These are phyloP conservation scores for Boloria euphrosyne DNA, from an alignment of 2,888 invertebrate species.

Conservation along the genomic window DNA sequence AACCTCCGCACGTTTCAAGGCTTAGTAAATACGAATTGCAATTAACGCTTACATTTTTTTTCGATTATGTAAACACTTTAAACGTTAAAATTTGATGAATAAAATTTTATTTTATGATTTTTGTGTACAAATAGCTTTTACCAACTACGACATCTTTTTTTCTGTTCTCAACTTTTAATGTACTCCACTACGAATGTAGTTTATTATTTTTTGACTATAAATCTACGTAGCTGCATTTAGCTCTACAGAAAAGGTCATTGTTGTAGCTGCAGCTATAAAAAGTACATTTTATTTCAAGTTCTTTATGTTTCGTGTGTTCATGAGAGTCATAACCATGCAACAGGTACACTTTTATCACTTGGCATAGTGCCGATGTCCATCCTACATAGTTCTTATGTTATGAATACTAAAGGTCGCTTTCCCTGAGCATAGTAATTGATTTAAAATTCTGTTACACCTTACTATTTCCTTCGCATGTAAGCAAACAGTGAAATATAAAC, in stretches of 20 bases:
- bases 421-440: neutral
- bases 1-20: too few relatives aligned
- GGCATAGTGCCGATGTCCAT: neutral
- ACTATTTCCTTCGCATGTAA: neutral
- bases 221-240: neutral
- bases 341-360: constrained; percentile 17
- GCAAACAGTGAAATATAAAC: neutral
- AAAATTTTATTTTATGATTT: too few relatives aligned
- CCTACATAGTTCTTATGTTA: neutral
- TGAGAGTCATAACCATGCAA: constrained; percentile 16
- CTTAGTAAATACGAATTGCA: too few relatives aligned
- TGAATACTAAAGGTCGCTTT: neutral
- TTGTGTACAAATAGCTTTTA: too few relatives aligned
- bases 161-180: too few relatives aligned
- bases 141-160: too few relatives aligned
- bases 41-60: too few relatives aligned
- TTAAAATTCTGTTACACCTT: constrained; percentile 14
- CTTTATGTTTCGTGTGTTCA: constrained; percentile 17
- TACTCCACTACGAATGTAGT: constrained; percentile 1
- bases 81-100: too few relatives aligned
- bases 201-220: constrained; percentile 1
- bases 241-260: too few relatives aligned
- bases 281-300: constrained; percentile 15
- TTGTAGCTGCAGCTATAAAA: neutral
- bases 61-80: too few relatives aligned